These are phyloP conservation scores for human DNA, from an alignment of 2,113 vertebrate genomes.

Conservation along the genomic window GRCh38 chr4:61403001-61403500, in stretches of 20 bases:
- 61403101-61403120: background rate
- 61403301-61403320: background rate
- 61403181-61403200: background rate
- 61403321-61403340: too few species aligned
- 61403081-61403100: background rate
- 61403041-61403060: background rate
- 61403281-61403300: background rate
- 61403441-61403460: background rate
- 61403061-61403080: background rate
- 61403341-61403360: background rate
- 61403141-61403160: background rate
- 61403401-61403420: background rate
- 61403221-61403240: background rate
- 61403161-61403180: background rate
- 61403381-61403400: background rate
- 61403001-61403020: background rate
- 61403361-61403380: background rate
- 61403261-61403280: too few species aligned
- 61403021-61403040: background rate
- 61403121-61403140: background rate
- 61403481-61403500: background rate
- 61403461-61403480: too few species aligned
- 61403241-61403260: background rate
- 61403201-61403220: background rate
- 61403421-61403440: background rate